Conservation (phyloP, 1,140 invertebrate genomes). For the Potamilus streckersoni region DNA sequence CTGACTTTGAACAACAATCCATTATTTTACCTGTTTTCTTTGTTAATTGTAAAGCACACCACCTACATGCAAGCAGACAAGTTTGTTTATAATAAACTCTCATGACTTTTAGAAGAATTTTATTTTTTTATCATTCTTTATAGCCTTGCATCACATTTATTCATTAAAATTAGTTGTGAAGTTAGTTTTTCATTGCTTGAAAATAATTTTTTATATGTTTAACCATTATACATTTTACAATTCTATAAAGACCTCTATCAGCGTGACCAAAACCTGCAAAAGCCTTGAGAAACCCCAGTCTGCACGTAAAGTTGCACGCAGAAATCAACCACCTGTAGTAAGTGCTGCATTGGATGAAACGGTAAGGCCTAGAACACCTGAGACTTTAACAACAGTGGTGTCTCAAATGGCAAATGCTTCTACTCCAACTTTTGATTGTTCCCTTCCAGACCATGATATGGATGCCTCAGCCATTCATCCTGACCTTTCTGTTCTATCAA, state of each 20-base stretch:
- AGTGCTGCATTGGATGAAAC: neutral
- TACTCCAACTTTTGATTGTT: constrained; percentile 44
- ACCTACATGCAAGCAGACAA: no score
- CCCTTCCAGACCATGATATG: constrained; percentile 37
- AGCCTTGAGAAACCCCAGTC: constrained; percentile 16
- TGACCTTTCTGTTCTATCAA: constrained; percentile 38
- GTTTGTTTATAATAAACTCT: no score
- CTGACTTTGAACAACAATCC: no score
- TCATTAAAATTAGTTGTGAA: neutral
- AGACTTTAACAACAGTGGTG: constrained; percentile 24
- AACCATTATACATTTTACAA: neutral
- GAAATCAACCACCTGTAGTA: constrained; percentile 1
- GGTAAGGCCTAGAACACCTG: constrained; percentile 32
- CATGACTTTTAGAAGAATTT: no score
- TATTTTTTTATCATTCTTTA: no score
- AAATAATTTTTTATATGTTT: neutral
- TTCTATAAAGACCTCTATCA: constrained; percentile 20
- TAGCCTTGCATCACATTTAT: no score
- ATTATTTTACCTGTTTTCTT: no score
- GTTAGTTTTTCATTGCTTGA: neutral
- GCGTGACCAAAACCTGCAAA: constrained; percentile 19
- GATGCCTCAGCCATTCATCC: constrained; percentile 53
- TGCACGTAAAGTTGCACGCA: constrained; percentile 8
- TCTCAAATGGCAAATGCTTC: constrained; percentile 44
- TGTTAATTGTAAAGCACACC: no score